Percentiles rank a stretch among this genome's conserved stretches.
Evolutionary conservation across 2,888 invertebrate genomes (phyloP).

Genomic region (Diarsia rubi): DNA sequence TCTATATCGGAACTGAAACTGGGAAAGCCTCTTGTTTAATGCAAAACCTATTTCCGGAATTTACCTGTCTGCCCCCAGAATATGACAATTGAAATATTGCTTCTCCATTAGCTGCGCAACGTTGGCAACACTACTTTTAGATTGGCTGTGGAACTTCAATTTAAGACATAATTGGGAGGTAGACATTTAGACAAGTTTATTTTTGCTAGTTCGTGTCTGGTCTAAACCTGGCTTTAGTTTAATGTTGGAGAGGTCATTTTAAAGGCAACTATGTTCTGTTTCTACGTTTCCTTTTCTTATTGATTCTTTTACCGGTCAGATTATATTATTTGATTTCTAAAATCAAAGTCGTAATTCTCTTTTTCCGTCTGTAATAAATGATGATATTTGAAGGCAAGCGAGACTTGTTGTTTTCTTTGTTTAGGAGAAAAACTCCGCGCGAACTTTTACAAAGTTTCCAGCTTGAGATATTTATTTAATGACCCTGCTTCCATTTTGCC

Average conservation of each 20-base stretch:
- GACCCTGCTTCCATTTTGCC: constrained; percentile 64
- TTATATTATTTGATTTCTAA: constrained; percentile 32
- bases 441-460: constrained; percentile 74
- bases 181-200: constrained; percentile 56
- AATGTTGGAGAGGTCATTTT: constrained; percentile 14
- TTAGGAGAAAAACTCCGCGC: constrained; percentile 68
- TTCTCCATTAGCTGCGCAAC: constrained; percentile 63
- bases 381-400: constrained; percentile 64
- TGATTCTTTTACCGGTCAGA: neutral
- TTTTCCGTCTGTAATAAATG: constrained; percentile 64
- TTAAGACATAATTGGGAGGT: constrained; percentile 48
- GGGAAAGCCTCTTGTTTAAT: constrained; percentile 81
- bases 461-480: constrained; percentile 79
- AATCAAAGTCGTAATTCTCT: constrained; percentile 50
- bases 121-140: constrained; percentile 69
- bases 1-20: constrained; percentile 79
- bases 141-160: constrained; percentile 57
- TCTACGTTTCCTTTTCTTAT: constrained; percentile 13
- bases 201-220: constrained; percentile 39
- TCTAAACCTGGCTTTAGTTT: constrained; percentile 21
- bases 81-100: constrained; percentile 79
- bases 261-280: constrained; percentile 2
- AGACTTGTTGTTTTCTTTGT: constrained; percentile 72
- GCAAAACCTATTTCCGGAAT: constrained; percentile 82
- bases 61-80: constrained; percentile 74